A percentile compares a stretch with the other conserved stretches of the same genome.
phyloP scores from a whole-genome alignment of 2,113 vertebrate species.

The Camelus dromedarius region DNA sequence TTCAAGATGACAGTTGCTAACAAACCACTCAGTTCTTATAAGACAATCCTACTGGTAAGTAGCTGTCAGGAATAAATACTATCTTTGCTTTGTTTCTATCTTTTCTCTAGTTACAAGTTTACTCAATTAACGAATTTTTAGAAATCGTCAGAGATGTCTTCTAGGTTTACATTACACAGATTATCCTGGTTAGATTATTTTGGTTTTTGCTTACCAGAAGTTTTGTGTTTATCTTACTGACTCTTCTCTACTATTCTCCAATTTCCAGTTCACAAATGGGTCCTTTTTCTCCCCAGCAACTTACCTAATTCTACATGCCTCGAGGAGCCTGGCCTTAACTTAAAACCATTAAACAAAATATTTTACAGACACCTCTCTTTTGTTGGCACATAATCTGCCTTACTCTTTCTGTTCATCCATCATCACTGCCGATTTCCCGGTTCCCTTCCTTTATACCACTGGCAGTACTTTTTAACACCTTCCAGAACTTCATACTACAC shows the following conservation, averaged over 20 bases:
- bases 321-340: not conserved
- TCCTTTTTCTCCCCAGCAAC: not conserved
- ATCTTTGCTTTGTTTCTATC: not conserved
- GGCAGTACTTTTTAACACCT: not conserved
- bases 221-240: not conserved
- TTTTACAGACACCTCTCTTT: not conserved
- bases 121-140: not conserved
- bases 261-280: not conserved
- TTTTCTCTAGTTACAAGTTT: not conserved
- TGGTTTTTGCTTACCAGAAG: slow-evolving; percentile 1
- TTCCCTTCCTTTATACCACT: not conserved
- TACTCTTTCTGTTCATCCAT: not conserved
- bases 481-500: not conserved
- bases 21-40: not conserved
- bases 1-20: not conserved
- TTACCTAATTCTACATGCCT: not conserved
- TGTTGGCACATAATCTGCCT: not conserved
- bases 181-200: not conserved
- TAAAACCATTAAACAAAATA: not conserved
- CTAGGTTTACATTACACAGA: not conserved
- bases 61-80: not conserved
- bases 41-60: not conserved
- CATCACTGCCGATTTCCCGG: not conserved
- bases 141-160: not conserved
- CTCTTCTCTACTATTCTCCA: not conserved